Base-by-base conservation (phyloP, 2,797 vertebrate genomes). In the Myotis daubentonii region DNA sequence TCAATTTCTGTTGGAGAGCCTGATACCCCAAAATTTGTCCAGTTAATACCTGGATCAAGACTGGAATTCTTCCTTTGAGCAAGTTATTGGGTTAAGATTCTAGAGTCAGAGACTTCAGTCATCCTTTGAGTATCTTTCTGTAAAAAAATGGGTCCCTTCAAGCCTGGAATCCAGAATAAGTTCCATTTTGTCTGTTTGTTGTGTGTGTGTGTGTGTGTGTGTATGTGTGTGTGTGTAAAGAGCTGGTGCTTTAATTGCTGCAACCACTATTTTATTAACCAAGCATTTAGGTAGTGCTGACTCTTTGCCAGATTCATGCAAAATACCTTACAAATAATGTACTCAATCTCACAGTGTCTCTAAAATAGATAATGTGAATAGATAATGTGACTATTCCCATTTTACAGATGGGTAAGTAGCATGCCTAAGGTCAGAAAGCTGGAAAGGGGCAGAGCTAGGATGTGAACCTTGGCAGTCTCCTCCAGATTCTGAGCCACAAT, bases 261-360 rank as follows among this genome's bases (percentile, higher is more conserved):
- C 65, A 38, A 30, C 28, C 23, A 16, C 19, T 33, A 1, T 41
- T 88, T 87, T 88, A 36, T 93, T 93, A 75, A 60, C 51, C 22
- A 68, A 74, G 2, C 10, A 36, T 10, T 20, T 78, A 47, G 44
- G 36, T n/a, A 9, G 20, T 57, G 75, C 68, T 83, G 12, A 87
- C 33, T 71, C 25, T 55, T 68, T 86, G 41, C 36, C 47, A 55
- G 22, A 33, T 75, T 41, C 0, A 0, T 74, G 72, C 47, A 78
- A 44, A 90, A 79, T 25, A 8, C 33, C 72, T 93, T 89, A 89
- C 44, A 79, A 74, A 94, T 49, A 78, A 88, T 94, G 47, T 90
- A 74, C 84, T 62, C 33, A 49, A 75, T 87, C 76, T 95, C 33
- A 28, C 53, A 66, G 3, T 62, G 22, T 41, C 25, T 19, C 33